These are phyloP conservation scores for Cylloceria caligata DNA, from an alignment of 2,888 invertebrate genomes.

Conservation along the genomic window DNA sequence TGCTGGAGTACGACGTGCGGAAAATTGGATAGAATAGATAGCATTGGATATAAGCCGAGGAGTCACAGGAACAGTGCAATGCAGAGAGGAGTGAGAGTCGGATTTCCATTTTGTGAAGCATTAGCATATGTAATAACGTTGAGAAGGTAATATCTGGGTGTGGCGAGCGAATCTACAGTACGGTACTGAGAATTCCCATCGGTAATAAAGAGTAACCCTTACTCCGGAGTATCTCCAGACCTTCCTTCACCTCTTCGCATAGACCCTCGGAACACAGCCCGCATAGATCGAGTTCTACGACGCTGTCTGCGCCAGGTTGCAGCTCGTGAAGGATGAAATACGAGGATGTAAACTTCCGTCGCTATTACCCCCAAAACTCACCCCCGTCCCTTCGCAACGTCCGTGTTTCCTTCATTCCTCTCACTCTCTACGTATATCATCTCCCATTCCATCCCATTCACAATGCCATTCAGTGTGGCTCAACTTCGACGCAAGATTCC, in stretches of 20 bases:
- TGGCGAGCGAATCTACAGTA: slow-evolving; percentile 64
- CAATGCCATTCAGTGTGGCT: slow-evolving; percentile 41
- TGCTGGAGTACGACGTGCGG: background rate
- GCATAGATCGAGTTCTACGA: slow-evolving; percentile 68
- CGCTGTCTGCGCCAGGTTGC: slow-evolving; percentile 64
- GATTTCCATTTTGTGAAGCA: slow-evolving; percentile 69
- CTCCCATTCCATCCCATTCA: slow-evolving; percentile 25
- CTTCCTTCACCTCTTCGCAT: slow-evolving; percentile 33
- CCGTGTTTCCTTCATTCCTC: slow-evolving; percentile 33
- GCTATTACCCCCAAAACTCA: slow-evolving; percentile 68
- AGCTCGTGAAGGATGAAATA: slow-evolving; percentile 69
- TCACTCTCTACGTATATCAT: slow-evolving; percentile 32
- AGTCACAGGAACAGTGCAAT: slow-evolving; percentile 17
- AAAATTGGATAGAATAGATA: slow-evolving; percentile 35
- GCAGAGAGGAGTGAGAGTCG: slow-evolving; percentile 39
- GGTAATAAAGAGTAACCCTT: slow-evolving; percentile 76
- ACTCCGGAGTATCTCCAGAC: slow-evolving; percentile 44
- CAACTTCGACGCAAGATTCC: slow-evolving; percentile 59
- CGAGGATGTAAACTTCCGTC: slow-evolving; percentile 71
- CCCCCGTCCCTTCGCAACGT: slow-evolving; percentile 19
- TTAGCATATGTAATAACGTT: slow-evolving; percentile 78
- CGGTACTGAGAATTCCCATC: slow-evolving; percentile 74
- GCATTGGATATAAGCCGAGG: slow-evolving; percentile 36
- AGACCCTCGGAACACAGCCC: slow-evolving; percentile 51
- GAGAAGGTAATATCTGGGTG: slow-evolving; percentile 68